phyloP scores from a whole-genome alignment of 1,140 invertebrate genomes.

The Manduca sexta region DNA sequence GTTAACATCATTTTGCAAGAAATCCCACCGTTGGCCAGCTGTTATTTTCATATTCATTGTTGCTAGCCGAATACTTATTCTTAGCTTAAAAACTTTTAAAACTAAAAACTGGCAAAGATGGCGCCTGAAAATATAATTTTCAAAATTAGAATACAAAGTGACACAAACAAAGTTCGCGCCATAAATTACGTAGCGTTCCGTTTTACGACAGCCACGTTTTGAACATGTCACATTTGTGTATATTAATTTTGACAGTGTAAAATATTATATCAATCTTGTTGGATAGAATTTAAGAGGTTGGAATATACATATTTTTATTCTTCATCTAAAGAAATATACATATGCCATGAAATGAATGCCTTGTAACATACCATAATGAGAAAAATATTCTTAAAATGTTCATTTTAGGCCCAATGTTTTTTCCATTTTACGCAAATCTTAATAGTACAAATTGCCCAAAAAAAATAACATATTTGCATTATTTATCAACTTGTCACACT shows the following conservation, averaged over 20 bases:
- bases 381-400: too few species aligned
- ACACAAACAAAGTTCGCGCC: constrained; percentile 10
- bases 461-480: too few species aligned
- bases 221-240: constrained; percentile 4
- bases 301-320: too few species aligned
- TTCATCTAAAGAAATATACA: too few species aligned
- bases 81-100: constrained; percentile 4
- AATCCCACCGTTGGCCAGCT: constrained; percentile 12
- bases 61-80: constrained; percentile 4
- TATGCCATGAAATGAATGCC: too few species aligned
- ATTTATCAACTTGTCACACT: too few species aligned
- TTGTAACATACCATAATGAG: too few species aligned
- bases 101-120: not conserved
- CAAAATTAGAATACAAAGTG: constrained; percentile 18
- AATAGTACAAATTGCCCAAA: too few species aligned
- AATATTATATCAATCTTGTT: constrained; percentile 3
- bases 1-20: not conserved
- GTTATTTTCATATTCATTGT: constrained; percentile 24
- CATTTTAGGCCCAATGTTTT: too few species aligned
- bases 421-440: too few species aligned
- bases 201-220: not conserved
- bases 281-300: not conserved
- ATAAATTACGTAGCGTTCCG: constrained; percentile 1
- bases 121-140: constrained; percentile 10
- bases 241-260: constrained; percentile 2